phyloP scores from a whole-genome alignment of 2,888 invertebrate species.

The Rhogogaster chlorosoma region DNA sequence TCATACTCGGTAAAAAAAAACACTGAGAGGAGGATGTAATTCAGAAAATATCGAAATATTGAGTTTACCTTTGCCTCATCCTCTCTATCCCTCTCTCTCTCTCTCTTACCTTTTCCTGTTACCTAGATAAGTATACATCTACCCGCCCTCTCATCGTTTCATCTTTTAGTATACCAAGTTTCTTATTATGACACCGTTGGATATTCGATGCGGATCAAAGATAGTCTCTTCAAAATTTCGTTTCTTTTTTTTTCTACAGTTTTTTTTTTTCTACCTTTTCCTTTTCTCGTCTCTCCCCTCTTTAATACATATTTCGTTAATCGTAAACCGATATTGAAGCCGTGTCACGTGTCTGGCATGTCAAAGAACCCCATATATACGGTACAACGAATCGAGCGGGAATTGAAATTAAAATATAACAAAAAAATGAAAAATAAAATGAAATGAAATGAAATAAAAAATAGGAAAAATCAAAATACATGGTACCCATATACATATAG shows the following conservation, averaged over 20 bases:
- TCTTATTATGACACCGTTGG: background rate
- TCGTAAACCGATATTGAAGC: conserved; percentile 11
- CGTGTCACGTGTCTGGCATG: background rate
- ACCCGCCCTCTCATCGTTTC: conserved; percentile 19
- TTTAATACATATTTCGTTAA: background rate
- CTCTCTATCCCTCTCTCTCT: conserved; percentile 8
- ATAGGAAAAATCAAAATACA: background rate
- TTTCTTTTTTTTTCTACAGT: background rate
- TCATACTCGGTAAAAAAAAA: background rate
- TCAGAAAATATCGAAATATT: conserved; percentile 2
- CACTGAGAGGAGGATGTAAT: background rate
- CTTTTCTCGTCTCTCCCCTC: background rate
- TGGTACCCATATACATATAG: background rate
- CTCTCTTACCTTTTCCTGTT: conserved; percentile 42
- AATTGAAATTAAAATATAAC: background rate
- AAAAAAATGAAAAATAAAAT: background rate
- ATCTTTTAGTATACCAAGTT: conserved; percentile 14
- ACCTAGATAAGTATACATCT: background rate
- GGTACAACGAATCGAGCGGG: background rate
- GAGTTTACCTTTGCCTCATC: conserved; percentile 61
- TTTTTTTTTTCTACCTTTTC: background rate
- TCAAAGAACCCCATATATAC: background rate
- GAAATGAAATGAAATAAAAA: background rate
- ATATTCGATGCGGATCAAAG: conserved; percentile 22
- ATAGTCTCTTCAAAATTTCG: background rate